phyloP scores from a whole-genome alignment of 2,888 invertebrate species.

The Acanthacorydalis orientalis region DNA sequence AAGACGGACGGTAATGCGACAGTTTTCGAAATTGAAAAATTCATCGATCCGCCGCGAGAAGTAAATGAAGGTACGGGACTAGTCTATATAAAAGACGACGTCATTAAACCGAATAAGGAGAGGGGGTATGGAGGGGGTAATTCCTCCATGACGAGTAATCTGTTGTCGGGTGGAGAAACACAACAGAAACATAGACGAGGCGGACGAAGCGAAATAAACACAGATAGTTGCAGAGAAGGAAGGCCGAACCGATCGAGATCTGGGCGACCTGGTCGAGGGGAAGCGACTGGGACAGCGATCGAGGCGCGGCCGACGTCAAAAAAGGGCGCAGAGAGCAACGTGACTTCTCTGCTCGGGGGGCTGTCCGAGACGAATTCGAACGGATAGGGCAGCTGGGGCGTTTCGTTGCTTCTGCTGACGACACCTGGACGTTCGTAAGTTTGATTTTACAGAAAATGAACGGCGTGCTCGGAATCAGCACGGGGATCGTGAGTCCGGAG shows the following conservation, averaged over 20 bases:
- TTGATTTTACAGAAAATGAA: slow-evolving; percentile 69
- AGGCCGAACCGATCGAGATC: too few relatives aligned
- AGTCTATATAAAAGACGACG: too few relatives aligned
- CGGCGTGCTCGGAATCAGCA: slow-evolving; percentile 59
- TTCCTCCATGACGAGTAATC: too few relatives aligned
- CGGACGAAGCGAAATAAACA: too few relatives aligned
- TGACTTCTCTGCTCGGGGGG: slow-evolving; percentile 19
- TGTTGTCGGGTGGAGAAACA: too few relatives aligned
- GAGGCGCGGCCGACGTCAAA: slow-evolving; percentile 16
- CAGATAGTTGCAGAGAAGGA: too few relatives aligned
- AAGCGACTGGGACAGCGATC: slow-evolving; percentile 11
- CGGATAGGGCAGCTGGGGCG: slow-evolving; percentile 48
- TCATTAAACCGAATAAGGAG: too few relatives aligned
- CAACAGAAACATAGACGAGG: too few relatives aligned
- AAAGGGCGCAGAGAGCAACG: too few relatives aligned
- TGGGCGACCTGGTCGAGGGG: too few relatives aligned
- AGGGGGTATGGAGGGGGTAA: too few relatives aligned
- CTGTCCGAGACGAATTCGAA: slow-evolving; percentile 14
- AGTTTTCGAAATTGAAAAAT: slow-evolving; percentile 19
- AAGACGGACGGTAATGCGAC: slow-evolving; percentile 8
- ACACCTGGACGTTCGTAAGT: slow-evolving; percentile 65
- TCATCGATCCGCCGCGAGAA: too few relatives aligned
- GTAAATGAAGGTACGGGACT: slow-evolving; percentile 27
- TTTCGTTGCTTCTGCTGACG: slow-evolving; percentile 53
- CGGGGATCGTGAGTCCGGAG: slow-evolving; percentile 71